These are phyloP conservation scores for Scortum barcoo DNA, from an alignment of 2,113 vertebrate species.

Conservation along the genomic window DNA sequence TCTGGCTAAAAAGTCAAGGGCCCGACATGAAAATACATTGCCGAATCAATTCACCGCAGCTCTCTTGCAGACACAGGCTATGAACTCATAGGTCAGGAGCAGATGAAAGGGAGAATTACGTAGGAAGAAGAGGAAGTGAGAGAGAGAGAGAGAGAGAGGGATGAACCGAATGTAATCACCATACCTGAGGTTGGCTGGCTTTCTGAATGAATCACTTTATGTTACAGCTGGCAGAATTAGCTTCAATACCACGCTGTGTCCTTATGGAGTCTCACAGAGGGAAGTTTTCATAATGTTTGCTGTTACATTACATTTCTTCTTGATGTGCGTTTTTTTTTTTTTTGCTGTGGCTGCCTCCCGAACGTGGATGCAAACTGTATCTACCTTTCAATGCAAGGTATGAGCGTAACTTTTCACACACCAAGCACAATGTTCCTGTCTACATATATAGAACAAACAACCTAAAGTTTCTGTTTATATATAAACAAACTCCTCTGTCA, in stretches of 20 bases:
- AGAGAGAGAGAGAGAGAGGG: conserved; percentile 1
- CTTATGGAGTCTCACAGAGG: not conserved
- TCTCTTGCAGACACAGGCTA: conserved; percentile 4
- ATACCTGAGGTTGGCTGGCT: conserved; percentile 10
- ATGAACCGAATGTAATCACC: conserved; percentile 30
- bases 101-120: conserved; percentile 25
- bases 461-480: not conserved
- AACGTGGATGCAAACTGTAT: not conserved
- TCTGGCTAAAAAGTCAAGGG: conserved; percentile 58
- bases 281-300: not conserved
- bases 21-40: conserved; percentile 65
- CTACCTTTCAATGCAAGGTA: not conserved
- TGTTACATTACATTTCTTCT: not conserved
- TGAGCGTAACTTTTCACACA: conserved; percentile 1
- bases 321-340: fast-evolving
- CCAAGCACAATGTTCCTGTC: not conserved
- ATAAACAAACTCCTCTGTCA: not conserved
- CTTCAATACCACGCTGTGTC: not conserved
- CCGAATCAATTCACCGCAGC: conserved; percentile 72
- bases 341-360: not conserved
- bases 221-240: conserved; percentile 21
- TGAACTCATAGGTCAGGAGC: conserved; percentile 41
- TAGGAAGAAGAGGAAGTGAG: not conserved
- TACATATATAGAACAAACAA: too few species aligned
- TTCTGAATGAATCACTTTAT: conserved; percentile 33